Percentiles rank a stretch among this genome's conserved stretches.
Conservation (phyloP, 2,888 invertebrate species). For the Harmothoe impar region DNA sequence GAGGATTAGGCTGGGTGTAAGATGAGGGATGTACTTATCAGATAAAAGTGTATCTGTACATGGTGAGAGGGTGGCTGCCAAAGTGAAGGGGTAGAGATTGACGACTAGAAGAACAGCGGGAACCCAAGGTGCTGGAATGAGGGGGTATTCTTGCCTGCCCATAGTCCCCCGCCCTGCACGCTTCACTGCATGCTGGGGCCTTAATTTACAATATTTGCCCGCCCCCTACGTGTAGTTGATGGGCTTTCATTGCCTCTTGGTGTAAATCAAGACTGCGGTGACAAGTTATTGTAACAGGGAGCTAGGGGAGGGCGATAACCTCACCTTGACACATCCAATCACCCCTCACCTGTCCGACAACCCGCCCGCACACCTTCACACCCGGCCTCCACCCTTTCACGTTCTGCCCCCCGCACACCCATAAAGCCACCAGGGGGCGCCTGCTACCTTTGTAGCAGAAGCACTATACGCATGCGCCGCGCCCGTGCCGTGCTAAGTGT, state of each 20-base stretch:
- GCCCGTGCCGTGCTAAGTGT: constrained; percentile 57
- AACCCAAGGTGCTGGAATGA: no score
- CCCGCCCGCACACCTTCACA: neutral
- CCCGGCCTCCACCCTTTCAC: neutral
- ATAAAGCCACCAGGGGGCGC: constrained; percentile 26
- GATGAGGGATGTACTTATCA: no score
- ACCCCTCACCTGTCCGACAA: constrained; percentile 24
- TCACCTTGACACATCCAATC: constrained; percentile 41
- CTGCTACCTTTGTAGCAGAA: neutral
- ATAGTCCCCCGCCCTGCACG: no score
- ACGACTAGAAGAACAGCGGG: no score
- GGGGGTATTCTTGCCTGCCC: no score
- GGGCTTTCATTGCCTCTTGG: neutral
- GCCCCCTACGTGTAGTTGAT: neutral
- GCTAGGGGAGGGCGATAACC: neutral
- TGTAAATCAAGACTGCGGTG: constrained; percentile 45
- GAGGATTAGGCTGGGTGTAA: no score
- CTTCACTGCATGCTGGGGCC: neutral
- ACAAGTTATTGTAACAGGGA: constrained; percentile 37
- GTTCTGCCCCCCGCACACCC: neutral
- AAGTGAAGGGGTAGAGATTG: no score
- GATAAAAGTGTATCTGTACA: no score
- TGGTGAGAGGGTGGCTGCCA: no score
- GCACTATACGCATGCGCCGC: constrained; percentile 46
- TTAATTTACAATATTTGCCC: constrained; percentile 8